Evolutionary conservation across 1,140 invertebrate species (phyloP).

Genomic region (Pentalonia nigronervosa): DNA sequence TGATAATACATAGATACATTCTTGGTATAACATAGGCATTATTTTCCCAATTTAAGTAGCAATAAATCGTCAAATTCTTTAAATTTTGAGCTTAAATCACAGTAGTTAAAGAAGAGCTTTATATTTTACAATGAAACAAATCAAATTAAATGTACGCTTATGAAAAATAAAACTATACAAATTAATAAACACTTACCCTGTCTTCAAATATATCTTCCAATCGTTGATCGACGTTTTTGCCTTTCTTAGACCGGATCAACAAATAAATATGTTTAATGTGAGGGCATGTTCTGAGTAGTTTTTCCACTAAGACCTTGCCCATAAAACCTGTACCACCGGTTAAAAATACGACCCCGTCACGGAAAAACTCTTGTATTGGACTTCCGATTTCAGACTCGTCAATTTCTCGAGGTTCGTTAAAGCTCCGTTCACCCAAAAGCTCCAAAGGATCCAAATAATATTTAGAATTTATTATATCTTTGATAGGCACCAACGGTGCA

Average conservation of each 20-base stretch:
- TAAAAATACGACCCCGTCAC: slow-evolving; percentile 66
- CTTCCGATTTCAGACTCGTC: slow-evolving; percentile 58
- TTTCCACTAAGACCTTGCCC: slow-evolving; percentile 86
- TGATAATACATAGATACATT: not conserved
- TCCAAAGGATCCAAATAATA: slow-evolving; percentile 60
- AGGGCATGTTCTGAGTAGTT: slow-evolving; percentile 79
- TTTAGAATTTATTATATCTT: slow-evolving; percentile 60
- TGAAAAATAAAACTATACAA: not conserved
- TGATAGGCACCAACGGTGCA: slow-evolving; percentile 43
- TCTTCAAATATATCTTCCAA: slow-evolving; percentile 73
- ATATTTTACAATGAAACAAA: not conserved
- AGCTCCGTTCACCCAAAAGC: slow-evolving; percentile 59
- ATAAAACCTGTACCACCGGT: slow-evolving; percentile 75
- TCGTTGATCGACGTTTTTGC: slow-evolving; percentile 69
- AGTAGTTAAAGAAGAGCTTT: not conserved
- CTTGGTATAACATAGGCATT: not conserved
- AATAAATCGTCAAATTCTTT: not conserved
- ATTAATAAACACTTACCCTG: slow-evolving; percentile 68
- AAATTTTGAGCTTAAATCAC: not conserved
- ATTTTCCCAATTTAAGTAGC: not conserved
- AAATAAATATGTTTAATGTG: slow-evolving; percentile 77
- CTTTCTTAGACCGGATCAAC: slow-evolving; percentile 76
- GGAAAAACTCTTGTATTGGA: slow-evolving; percentile 65
- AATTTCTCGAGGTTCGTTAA: slow-evolving; percentile 58
- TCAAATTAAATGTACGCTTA: not conserved